phyloP scores from a whole-genome alignment of 1,140 invertebrate species.

The Drosophila nigromelanica region DNA sequence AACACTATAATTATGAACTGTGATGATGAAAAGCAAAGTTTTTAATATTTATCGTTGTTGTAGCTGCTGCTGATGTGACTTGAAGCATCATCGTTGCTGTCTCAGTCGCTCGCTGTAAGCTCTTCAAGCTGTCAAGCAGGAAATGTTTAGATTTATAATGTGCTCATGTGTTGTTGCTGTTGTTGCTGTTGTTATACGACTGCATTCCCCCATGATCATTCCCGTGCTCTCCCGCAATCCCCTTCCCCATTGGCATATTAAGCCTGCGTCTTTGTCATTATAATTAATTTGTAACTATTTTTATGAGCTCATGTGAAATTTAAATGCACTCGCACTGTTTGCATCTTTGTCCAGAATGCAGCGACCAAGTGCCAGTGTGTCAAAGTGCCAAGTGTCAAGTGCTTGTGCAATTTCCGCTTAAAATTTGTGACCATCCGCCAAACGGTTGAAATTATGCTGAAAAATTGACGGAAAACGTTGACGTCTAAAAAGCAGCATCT shows the following conservation, averaged over 20 bases:
- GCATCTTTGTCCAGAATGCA: constrained; percentile 28
- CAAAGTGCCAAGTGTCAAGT: constrained; percentile 64
- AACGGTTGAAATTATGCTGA: constrained; percentile 72
- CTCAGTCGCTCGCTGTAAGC: constrained; percentile 59
- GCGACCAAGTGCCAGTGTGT: constrained; percentile 27
- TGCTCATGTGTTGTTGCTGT: constrained; percentile 35
- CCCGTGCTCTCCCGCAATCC: background rate
- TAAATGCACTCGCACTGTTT: constrained; percentile 55
- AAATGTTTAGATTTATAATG: constrained; percentile 82
- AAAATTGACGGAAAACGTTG: constrained; percentile 53
- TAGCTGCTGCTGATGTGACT: constrained; percentile 55
- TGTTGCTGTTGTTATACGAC: constrained; percentile 22
- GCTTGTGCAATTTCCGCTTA: constrained; percentile 80
- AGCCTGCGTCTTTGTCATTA: constrained; percentile 68
- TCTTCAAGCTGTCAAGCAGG: constrained; percentile 81
- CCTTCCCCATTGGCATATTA: background rate
- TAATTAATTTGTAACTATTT: constrained; percentile 83
- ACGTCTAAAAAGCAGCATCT: constrained; percentile 24
- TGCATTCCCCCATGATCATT: constrained; percentile 32
- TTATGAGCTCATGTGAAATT: constrained; percentile 82
- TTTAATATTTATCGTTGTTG: constrained; percentile 50
- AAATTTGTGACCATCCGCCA: constrained; percentile 73
- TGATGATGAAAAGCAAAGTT: constrained; percentile 56
- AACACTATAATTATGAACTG: constrained; percentile 77
- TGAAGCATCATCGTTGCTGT: constrained; percentile 74